Base-by-base conservation (phyloP, 2,888 invertebrate genomes). In the Buathra laborator region DNA sequence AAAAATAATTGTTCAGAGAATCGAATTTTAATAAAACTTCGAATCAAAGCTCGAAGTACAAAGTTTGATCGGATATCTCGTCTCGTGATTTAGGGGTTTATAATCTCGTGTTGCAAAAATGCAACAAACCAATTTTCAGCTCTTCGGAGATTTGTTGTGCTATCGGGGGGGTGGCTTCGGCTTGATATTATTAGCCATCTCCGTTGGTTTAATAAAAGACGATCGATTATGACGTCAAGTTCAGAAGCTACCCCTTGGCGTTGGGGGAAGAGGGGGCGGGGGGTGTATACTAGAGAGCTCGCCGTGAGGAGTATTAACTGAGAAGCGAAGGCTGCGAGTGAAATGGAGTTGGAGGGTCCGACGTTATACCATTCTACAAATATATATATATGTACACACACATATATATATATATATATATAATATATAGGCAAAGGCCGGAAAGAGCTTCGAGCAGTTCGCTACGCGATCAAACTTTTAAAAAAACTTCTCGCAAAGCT, bases 151-250 rank as follows among this genome's bases (percentile, higher is more conserved):
- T 62, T 29, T 32, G 32, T 62, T 32, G 24, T 62, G 29, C 32
- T 14, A 62, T 24, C 12, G 32, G 32, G 9, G 53, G 12, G 32
- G 62, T 77, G 79, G 67, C 51, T 79, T 66, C 56, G 59, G 48
- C 43, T 79, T 79, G 53, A 80, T 85, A 80, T 85, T 80, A 82
- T 82, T 75, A 76, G 72, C 75, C 76, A 77, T 72, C 64, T 46
- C 59, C 37, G 66, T 68, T 62, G 71, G 72, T 85, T 85, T 82
- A 82, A 85, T 85, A 85, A 85, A 85, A 85, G 85, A 80, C 82
- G 82, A 85, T 82, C 85, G 85, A 85, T 85, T 82, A 82, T 83
- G 85, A 82, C 85, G 82, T 85, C 85, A 85, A 82, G 62, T 76
- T 85, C 85, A 85, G 87, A 86, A 86, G 82, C 78, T 78, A 78